Conservation (phyloP, 2,888 invertebrate genomes). For the Crocallis elinguaria region DNA sequence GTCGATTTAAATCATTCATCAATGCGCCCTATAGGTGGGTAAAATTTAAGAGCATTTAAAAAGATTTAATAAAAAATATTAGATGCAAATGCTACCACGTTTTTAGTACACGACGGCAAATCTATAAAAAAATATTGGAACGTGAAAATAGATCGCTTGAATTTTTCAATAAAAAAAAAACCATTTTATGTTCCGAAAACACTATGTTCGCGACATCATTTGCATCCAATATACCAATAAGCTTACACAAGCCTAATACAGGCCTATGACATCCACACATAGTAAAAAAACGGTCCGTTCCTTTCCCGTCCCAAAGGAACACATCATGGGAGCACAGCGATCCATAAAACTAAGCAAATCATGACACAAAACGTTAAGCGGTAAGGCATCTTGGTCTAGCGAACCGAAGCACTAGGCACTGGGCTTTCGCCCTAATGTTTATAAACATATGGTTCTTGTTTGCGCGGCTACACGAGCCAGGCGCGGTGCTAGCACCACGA, state of each 20-base stretch:
- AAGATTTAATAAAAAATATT: background rate
- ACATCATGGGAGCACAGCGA: constrained; percentile 8
- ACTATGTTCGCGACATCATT: background rate
- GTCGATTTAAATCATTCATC: background rate
- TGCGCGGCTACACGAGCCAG: constrained; percentile 77
- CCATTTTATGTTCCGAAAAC: no score
- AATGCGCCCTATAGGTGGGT: constrained; percentile 27
- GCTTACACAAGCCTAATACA: background rate
- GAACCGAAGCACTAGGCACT: constrained; percentile 50
- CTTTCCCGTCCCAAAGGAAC: background rate
- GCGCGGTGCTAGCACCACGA: constrained; percentile 91
- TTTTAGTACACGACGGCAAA: no score
- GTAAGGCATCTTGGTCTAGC: constrained; percentile 67
- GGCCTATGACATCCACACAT: constrained; percentile 1
- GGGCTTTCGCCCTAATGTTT: constrained; percentile 31
- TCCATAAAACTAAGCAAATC: constrained; percentile 38
- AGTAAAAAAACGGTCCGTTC: constrained; percentile 10
- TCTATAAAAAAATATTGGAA: no score
- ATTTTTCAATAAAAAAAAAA: no score
- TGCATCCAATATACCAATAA: constrained; percentile 9
- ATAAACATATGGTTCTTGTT: constrained; percentile 43
- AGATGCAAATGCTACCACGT: constrained; percentile 7
- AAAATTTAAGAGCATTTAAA: constrained; percentile 7
- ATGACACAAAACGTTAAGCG: constrained; percentile 48
- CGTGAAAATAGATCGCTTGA: no score